phyloP scores from a whole-genome alignment of 2,888 invertebrate genomes.

The Dryobota labecula region DNA sequence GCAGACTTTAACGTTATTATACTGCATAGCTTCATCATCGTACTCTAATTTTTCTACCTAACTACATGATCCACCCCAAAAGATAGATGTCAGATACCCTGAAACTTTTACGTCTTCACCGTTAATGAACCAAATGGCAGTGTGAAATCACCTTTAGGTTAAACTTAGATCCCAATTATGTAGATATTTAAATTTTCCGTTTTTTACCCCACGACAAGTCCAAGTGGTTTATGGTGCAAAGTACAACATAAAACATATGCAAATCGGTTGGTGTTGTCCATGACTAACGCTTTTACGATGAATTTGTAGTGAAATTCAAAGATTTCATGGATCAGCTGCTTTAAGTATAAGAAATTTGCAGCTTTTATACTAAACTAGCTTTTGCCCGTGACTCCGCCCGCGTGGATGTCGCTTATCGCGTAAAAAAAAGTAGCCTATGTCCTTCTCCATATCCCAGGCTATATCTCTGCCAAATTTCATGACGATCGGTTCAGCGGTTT shows the following conservation, averaged over 20 bases:
- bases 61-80: neutral
- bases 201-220: conserved; percentile 17
- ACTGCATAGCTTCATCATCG: neutral
- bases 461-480: too few relatives aligned
- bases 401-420: too few relatives aligned
- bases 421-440: too few relatives aligned
- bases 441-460: too few relatives aligned
- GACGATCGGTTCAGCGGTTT: too few relatives aligned
- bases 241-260: conserved; percentile 2
- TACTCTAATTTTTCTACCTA: neutral
- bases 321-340: neutral
- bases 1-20: neutral
- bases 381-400: too few relatives aligned
- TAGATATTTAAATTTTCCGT: conserved; percentile 1
- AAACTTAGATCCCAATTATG: conserved; percentile 17
- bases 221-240: conserved; percentile 3
- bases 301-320: neutral
- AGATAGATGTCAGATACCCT: neutral
- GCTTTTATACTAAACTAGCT: too few relatives aligned
- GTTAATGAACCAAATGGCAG: neutral
- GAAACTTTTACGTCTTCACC: neutral
- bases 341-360: neutral
- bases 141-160: conserved; percentile 8
- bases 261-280: neutral
- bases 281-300: neutral